Conservation (phyloP, 2,797 vertebrate species). For the Onychomys leucogaster region DNA sequence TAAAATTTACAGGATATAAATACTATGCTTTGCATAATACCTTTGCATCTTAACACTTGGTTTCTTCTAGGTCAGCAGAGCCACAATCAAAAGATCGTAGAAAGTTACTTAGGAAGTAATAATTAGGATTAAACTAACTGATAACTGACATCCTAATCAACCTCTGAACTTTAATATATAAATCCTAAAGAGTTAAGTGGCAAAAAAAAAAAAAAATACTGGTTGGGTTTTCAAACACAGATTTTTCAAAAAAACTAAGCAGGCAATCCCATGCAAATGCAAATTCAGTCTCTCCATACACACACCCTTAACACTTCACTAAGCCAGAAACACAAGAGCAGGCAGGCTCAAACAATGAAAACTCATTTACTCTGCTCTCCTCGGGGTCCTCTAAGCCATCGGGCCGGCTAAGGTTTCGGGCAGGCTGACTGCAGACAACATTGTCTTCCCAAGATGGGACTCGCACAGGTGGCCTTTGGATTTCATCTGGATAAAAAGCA, state of each 20-base stretch:
- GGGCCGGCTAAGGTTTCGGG: slow-evolving; percentile 95
- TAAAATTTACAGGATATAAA: slow-evolving; percentile 46
- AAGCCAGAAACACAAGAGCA: neutral
- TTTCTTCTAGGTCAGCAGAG: neutral
- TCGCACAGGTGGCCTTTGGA: slow-evolving; percentile 94
- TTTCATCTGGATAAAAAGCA: slow-evolving; percentile 95
- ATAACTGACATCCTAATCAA: slow-evolving; percentile 11
- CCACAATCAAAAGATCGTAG: neutral
- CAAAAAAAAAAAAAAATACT: neutral
- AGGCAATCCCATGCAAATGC: neutral
- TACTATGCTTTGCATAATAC: neutral
- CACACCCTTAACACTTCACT: neutral
- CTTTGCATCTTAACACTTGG: neutral
- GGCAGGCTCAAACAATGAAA: slow-evolving; percentile 34
- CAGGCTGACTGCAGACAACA: slow-evolving; percentile 98
- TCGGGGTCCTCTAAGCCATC: slow-evolving; percentile 96
- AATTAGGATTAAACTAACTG: slow-evolving; percentile 52
- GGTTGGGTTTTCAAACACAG: slow-evolving; percentile 35
- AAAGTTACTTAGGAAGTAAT: slow-evolving; percentile 38
- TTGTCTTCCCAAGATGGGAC: slow-evolving; percentile 95
- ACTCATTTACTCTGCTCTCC: slow-evolving; percentile 91
- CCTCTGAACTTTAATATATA: slow-evolving; percentile 42
- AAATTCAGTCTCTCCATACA: neutral
- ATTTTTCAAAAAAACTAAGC: slow-evolving; percentile 10
- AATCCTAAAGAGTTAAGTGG: neutral